Conservation (phyloP, 2,113 vertebrate species). For the Alosa alosa region DNA sequence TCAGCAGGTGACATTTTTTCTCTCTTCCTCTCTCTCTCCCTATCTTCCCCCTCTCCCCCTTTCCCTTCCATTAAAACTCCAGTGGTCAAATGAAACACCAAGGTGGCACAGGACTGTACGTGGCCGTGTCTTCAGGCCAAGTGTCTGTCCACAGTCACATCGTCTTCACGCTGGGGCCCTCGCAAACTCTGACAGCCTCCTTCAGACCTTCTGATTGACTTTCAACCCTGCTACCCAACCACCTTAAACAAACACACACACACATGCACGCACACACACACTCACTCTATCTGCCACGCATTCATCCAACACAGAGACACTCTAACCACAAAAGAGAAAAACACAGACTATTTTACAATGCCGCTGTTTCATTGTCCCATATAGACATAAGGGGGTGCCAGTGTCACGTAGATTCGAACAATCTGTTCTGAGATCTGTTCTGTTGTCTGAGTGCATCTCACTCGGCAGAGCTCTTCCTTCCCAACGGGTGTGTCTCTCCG, state of each 20-base stretch:
- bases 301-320: not conserved
- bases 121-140: slow-evolving; percentile 57
- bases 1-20: slow-evolving; percentile 61
- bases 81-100: slow-evolving; percentile 53
- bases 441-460: not conserved
- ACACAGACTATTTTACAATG: not conserved
- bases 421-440: not conserved
- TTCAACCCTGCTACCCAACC: slow-evolving; percentile 7
- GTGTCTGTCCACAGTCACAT: slow-evolving; percentile 52
- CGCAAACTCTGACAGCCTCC: slow-evolving; percentile 48
- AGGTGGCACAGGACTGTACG: slow-evolving; percentile 53
- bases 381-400: not conserved
- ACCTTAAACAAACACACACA: slow-evolving; percentile 33
- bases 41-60: not conserved
- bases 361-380: not conserved
- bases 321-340: slow-evolving; percentile 20
- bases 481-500: not conserved
- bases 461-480: not conserved
- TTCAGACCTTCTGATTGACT: slow-evolving; percentile 40
- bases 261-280: slow-evolving; percentile 29
- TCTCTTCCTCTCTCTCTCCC: not conserved
- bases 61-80: slow-evolving; percentile 50
- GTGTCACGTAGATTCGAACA: not conserved
- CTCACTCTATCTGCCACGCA: not conserved
- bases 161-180: slow-evolving; percentile 40